A percentile compares a stretch with the other conserved stretches of the same genome.
Conservation (phyloP, 2,888 invertebrate genomes). For the Meghimatium bilineatum region DNA sequence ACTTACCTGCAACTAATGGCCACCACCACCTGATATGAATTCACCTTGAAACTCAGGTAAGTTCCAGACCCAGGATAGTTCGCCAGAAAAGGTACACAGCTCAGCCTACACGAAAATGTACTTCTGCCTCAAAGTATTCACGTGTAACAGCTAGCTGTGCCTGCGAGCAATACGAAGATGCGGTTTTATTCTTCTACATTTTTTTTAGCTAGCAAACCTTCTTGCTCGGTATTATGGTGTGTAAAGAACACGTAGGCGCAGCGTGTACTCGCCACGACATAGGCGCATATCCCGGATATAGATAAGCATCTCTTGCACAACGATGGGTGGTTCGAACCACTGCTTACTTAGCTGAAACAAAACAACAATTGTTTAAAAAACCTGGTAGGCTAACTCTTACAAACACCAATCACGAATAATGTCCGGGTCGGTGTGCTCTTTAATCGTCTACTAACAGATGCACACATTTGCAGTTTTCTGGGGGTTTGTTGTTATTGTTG, state of each 20-base stretch:
- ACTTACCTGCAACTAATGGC: constrained; percentile 32
- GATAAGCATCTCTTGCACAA: too few relatives aligned
- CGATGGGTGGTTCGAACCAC: too few relatives aligned
- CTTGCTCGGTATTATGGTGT: background rate
- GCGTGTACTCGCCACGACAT: background rate
- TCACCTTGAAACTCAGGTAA: constrained; percentile 37
- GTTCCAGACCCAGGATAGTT: constrained; percentile 24
- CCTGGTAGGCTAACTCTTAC: too few relatives aligned
- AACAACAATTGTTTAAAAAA: too few relatives aligned
- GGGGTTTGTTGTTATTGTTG: too few relatives aligned
- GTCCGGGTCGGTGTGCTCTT: too few relatives aligned
- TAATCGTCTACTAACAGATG: too few relatives aligned
- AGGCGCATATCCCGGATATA: too few relatives aligned
- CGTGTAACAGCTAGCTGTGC: background rate
- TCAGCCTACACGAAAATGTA: constrained; percentile 11
- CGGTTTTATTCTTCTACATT: background rate
- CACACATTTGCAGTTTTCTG: too few relatives aligned
- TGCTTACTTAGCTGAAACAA: too few relatives aligned
- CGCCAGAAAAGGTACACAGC: constrained; percentile 19
- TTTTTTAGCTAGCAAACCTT: background rate
- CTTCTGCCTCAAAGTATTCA: background rate
- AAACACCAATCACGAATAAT: too few relatives aligned
- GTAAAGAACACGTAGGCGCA: background rate
- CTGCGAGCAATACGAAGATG: too few relatives aligned
- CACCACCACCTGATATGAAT: constrained; percentile 32